Base-by-base conservation (phyloP, 2,888 invertebrate species). In the Iselma pallidipennis region DNA sequence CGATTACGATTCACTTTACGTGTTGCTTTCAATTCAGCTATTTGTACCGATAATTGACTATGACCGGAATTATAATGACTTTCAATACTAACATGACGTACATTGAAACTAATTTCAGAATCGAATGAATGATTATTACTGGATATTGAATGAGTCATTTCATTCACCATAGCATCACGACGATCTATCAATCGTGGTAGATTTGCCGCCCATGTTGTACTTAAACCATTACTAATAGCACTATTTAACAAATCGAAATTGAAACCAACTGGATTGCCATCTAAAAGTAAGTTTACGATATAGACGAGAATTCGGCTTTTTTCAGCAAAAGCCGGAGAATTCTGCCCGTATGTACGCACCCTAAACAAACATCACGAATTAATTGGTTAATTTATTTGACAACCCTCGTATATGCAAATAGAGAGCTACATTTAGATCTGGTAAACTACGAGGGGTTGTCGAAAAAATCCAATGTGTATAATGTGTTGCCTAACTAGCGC, bases 201-300 rank as follows among this genome's bases (percentile, higher is more conserved):
- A 67, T 94, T 94, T 56, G 93, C 94, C 42, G 94, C 94, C 94
- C 95, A 96, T 0, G 94, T 92, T 0, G 96, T 94, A 58, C 95
- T 95, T 55, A 96, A 85, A 73, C 94, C 94, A 68, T 91, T 91
- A 62, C 92, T 92, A 55, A 89, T 91, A 9, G 84, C 86, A 51
- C 88, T 87, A 76, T 91, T 91, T n/a, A n/a, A n/a, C 51, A 90
- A 74, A 73, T 89, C 89, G 68, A 90, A 89, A 72, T 89, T 88
- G 42, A 94, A 82, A 2, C 92, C 94, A 9, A 96, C 91, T 9
- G 97, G 97, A 83, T 97, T 97, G 66, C n/a, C n/a, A n/a, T n/a
- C n/a, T n/a, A n/a, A n/a, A n/a, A n/a, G 94, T 93, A 71, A 94
- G 91, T 68, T 93, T 93, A 65, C 91, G 91, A 67, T 95, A 89